Percentiles rank a stretch among this genome's conserved stretches.
These are phyloP conservation scores for Coelopa pilipes DNA, from an alignment of 2,888 invertebrate genomes.

Conservation along the genomic window DNA sequence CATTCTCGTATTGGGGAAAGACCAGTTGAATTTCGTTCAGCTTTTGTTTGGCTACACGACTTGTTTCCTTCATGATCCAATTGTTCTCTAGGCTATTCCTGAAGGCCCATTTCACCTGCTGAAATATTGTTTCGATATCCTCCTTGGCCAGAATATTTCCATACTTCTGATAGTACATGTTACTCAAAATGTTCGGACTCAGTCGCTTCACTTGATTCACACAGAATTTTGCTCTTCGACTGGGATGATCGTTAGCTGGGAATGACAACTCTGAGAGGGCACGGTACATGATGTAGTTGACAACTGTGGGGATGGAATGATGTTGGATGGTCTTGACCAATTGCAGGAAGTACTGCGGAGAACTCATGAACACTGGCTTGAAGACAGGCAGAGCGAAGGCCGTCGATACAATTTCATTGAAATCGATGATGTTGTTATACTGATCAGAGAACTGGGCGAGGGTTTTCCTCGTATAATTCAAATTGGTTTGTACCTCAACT, in stretches of 20 bases:
- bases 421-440: conserved; percentile 51
- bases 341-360: conserved; percentile 54
- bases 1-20: conserved; percentile 46
- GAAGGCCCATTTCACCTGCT: conserved; percentile 48
- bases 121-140: conserved; percentile 50
- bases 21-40: conserved; percentile 49
- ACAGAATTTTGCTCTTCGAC: conserved; percentile 45
- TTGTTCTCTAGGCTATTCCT: conserved; percentile 48
- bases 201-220: conserved; percentile 49
- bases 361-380: conserved; percentile 57
- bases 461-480: conserved; percentile 53
- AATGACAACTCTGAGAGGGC: conserved; percentile 51
- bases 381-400: conserved; percentile 52
- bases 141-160: conserved; percentile 41
- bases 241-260: conserved; percentile 43
- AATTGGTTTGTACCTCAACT: conserved; percentile 35
- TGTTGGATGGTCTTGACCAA: conserved; percentile 51
- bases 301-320: conserved; percentile 52
- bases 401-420: conserved; percentile 52
- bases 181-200: conserved; percentile 57
- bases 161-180: conserved; percentile 55
- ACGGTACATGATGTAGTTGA: conserved; percentile 64
- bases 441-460: conserved; percentile 49
- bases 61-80: conserved; percentile 58
- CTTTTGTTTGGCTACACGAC: conserved; percentile 54